Percentiles rank a stretch among this genome's conserved stretches.
Evolutionary conservation across 2,888 invertebrate species (phyloP).

Genomic region (Drepana falcataria): DNA sequence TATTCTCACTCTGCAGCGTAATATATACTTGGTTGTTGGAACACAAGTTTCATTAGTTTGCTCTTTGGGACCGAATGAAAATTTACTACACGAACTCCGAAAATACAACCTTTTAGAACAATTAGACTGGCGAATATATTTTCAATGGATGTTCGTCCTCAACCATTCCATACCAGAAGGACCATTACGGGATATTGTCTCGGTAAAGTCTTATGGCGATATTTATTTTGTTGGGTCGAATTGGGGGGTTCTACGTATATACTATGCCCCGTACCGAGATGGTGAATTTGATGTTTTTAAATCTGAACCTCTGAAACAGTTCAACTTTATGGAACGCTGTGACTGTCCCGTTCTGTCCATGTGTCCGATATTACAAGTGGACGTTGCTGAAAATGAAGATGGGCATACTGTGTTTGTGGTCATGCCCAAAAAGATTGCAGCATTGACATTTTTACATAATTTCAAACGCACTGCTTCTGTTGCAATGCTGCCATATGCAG

Average conservation of each 20-base stretch:
- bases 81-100: conserved; percentile 32
- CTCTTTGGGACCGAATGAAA: conserved; percentile 25
- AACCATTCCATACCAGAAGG: conserved; percentile 41
- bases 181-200: conserved; percentile 41
- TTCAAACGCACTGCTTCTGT: conserved; percentile 29
- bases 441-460: conserved; percentile 44
- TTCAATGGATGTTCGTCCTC: conserved; percentile 47
- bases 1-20: conserved; percentile 39
- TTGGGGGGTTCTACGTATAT: conserved; percentile 52
- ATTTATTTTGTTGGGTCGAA: conserved; percentile 54
- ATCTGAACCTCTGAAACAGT: conserved; percentile 45
- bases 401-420: conserved; percentile 55
- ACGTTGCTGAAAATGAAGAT: conserved; percentile 44
- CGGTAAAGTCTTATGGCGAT: conserved; percentile 49
- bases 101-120: conserved; percentile 49
- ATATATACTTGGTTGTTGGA: conserved; percentile 33
- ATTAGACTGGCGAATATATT: conserved; percentile 52
- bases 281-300: conserved; percentile 49
- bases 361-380: conserved; percentile 53
- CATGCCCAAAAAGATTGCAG: conserved; percentile 59
- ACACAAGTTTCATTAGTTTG: conserved; percentile 22
- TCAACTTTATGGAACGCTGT: conserved; percentile 47
- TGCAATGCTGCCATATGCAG: conserved; percentile 30
- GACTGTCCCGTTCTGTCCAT: conserved; percentile 48
- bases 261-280: conserved; percentile 40